phyloP scores from a whole-genome alignment of 2,797 vertebrate genomes.

The Macrochelys suwanniensis region DNA sequence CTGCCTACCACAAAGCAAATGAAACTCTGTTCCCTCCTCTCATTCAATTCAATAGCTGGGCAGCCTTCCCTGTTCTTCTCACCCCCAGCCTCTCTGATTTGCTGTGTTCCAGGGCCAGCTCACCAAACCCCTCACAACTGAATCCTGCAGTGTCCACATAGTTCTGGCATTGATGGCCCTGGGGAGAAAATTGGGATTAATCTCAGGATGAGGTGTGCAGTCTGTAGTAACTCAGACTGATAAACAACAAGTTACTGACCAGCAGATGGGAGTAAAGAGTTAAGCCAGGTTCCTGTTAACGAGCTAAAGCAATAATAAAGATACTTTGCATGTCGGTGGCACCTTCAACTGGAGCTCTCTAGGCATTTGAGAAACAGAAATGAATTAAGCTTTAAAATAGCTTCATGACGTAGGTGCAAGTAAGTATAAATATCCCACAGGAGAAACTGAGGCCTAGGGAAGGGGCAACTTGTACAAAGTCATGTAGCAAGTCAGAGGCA shows the following conservation, averaged over 20 bases:
- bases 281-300: not conserved
- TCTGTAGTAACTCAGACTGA: not conserved
- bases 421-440: not conserved
- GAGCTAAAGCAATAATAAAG: not conserved
- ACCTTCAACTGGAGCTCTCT: not conserved
- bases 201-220: accelerated
- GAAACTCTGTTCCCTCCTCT: not conserved
- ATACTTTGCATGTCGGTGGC: not conserved
- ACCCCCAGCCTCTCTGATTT: not conserved
- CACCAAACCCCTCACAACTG: not conserved
- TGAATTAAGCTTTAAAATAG: not conserved
- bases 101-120: not conserved
- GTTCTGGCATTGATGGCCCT: not conserved
- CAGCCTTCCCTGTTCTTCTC: accelerated
- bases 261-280: accelerated
- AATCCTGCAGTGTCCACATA: not conserved
- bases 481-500: not conserved
- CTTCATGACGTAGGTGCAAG: not conserved
- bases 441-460: not conserved
- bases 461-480: not conserved
- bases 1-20: not conserved
- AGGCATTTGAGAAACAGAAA: not conserved
- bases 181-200: not conserved
- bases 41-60: not conserved
- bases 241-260: not conserved